phyloP scores from a whole-genome alignment of 2,797 vertebrate genomes.

The Falco novaeseelandiae region DNA sequence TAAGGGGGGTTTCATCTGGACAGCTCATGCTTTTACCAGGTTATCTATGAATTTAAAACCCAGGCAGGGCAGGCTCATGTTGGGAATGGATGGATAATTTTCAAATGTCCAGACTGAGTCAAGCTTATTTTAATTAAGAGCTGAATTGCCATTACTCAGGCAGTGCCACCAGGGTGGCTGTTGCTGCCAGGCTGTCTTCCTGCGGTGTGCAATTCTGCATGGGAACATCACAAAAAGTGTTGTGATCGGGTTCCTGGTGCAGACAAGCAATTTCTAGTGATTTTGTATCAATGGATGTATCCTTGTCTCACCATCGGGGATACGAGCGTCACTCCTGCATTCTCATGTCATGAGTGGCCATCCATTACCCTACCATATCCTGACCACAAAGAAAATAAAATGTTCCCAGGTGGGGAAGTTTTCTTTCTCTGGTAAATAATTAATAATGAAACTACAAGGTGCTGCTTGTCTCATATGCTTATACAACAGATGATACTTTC shows the following conservation, averaged over 20 bases:
- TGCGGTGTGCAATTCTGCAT: neutral
- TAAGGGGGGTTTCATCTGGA: neutral
- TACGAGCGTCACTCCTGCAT: neutral
- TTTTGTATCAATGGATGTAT: neutral
- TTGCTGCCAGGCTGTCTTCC: neutral
- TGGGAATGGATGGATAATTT: neutral
- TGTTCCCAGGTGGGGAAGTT: neutral
- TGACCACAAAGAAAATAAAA: constrained; percentile 13
- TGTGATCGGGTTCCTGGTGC: neutral
- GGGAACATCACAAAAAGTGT: neutral
- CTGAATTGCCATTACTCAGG: neutral
- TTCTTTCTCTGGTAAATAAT: constrained; percentile 51
- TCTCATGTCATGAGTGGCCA: neutral
- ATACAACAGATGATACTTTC: constrained; percentile 14
- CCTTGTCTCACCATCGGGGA: neutral
- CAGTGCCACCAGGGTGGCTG: neutral
- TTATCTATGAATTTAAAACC: neutral
- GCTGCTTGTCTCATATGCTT: neutral
- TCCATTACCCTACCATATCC: neutral
- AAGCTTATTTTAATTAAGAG: neutral
- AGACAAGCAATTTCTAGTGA: neutral
- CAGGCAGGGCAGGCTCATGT: neutral
- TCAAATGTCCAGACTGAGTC: neutral
- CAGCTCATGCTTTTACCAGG: neutral
- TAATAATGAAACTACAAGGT: constrained; percentile 19